Base-by-base conservation (phyloP, 2,888 invertebrate species). In the Sinodicranocentrus sp. region DNA sequence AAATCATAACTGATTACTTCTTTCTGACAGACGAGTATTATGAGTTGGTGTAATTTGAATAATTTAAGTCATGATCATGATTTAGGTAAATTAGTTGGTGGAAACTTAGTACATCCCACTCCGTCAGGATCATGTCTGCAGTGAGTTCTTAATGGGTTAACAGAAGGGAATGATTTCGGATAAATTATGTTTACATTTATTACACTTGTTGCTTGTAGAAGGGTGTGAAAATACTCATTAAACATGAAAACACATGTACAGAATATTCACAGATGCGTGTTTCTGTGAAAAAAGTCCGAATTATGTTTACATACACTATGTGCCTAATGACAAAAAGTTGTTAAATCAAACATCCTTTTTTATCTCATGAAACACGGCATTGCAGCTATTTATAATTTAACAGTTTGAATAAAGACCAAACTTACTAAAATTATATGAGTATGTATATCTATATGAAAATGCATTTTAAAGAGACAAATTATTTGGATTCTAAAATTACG, bases 181-280 rank as follows among this genome's bases (percentile, higher is more conserved):
- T 65, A 52, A 44, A n/a, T 25, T 59, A 44, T 75, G 61, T 75
- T 52, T 21, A 75, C 63, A 17, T 28, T 33, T 33, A 44, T 63
- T 48, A 28, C 54, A 43, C 57, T n/a, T 77, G 43, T 48, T 25
- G 19, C 78, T 68, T 59, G 68, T 78, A 57, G 59, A 33, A 54
- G 71, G 52, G 79, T 79, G 79, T 43, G 79, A 79, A 79, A 79
- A 79, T 63, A 23, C 0, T 39, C 63, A 52, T 79, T 63, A 71
- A 79, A 79, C 71, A 71, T 48, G 61, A 52, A 79, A 52, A 44
- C 61, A 48, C 17, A 48, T 39, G 39, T 39, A 39, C 39, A 39
- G 6, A 39, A 15, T 48, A 48, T 44, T 39, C 25, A 26, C 26
- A 52, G 2, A 6, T 1, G 26, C 61, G 26, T 61, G 26, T 25